Base-by-base conservation (phyloP, 2,888 invertebrate species). In the Coecobrya sp. region DNA sequence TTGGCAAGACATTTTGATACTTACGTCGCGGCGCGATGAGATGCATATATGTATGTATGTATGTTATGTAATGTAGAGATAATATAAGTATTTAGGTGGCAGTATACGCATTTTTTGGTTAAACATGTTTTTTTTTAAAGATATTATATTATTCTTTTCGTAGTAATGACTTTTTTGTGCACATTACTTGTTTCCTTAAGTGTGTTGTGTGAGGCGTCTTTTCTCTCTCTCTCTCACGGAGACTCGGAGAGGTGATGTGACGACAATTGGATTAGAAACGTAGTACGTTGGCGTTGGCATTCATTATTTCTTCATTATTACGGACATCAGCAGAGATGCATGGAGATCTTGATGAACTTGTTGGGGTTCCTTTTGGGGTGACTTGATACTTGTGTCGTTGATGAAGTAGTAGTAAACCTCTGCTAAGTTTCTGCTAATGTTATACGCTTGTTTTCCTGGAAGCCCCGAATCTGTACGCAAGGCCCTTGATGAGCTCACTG, bases 401-500 rank as follows among this genome's bases (percentile, higher is more conserved):
- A 22, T 65, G 22, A 25, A 19, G 68, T 16, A 1, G 68, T n/a
- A 30, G 52, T 52, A 52, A 73, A 73, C 73, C n/a, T 73, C 42
- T 36, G 36, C 36, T 52, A 68, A 62, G 45, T 65, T 85, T 85
- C 65, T 85, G 45, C 65, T 68, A 49, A 68, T 85, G 85, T 86
- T 81, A 93, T 36, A 93, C 93, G 84, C 92, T 92, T 52, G 93
- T 93, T 92, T 93, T 93, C 81, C 93, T 89, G 86, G 88, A 92
- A 93, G 93, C 92, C 84, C 93, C 93, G 87, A 93, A 93, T 87
- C 91, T 82, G 82, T 93, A 92, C 73, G 93, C 89, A 68, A 93
- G 92, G 30, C 92, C 93, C 79, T 93, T 93, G 90, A 93, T 82
- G 49, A 93, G 92, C 89, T 93, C 93, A 55, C 93, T 92, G 30